Evolutionary conservation across 2,888 invertebrate genomes (phyloP).

Genomic region (Aphidoletes aphidimyza): DNA sequence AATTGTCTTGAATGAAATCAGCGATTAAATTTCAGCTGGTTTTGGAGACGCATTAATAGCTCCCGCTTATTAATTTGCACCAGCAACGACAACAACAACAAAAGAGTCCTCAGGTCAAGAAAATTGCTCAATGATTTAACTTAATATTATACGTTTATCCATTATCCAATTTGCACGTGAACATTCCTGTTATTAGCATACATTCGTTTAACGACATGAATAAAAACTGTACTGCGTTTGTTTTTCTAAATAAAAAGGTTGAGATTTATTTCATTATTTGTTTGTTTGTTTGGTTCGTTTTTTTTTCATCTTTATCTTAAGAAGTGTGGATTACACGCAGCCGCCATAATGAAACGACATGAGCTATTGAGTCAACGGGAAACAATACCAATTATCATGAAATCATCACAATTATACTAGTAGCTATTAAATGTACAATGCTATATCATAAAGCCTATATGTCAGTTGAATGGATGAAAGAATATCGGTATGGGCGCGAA

Average conservation of each 20-base stretch:
- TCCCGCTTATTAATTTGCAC: not conserved
- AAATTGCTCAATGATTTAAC: not conserved
- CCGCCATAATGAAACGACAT: too few relatives aligned
- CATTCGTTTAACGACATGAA: not conserved
- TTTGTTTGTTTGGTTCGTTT: not conserved
- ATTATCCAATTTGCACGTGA: too few relatives aligned
- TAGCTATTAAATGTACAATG: not conserved
- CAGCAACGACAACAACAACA: not conserved
- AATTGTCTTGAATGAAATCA: not conserved
- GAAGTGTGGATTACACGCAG: not conserved
- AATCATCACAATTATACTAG: too few relatives aligned
- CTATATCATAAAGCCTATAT: not conserved
- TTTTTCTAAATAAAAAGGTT: too few relatives aligned
- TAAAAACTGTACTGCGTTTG: not conserved
- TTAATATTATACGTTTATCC: not conserved
- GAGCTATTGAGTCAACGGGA: too few relatives aligned
- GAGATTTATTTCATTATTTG: too few relatives aligned
- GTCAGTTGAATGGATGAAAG: too few relatives aligned
- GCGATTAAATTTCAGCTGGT: not conserved
- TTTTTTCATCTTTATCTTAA: not conserved
- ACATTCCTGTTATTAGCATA: not conserved
- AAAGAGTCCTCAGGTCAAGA: constrained; percentile 5
- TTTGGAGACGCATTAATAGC: not conserved
- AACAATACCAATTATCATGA: not conserved
- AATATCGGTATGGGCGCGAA: not conserved